These are phyloP conservation scores for Batillaria attramentaria DNA, from an alignment of 1,140 invertebrate genomes.

Conservation along the genomic window DNA sequence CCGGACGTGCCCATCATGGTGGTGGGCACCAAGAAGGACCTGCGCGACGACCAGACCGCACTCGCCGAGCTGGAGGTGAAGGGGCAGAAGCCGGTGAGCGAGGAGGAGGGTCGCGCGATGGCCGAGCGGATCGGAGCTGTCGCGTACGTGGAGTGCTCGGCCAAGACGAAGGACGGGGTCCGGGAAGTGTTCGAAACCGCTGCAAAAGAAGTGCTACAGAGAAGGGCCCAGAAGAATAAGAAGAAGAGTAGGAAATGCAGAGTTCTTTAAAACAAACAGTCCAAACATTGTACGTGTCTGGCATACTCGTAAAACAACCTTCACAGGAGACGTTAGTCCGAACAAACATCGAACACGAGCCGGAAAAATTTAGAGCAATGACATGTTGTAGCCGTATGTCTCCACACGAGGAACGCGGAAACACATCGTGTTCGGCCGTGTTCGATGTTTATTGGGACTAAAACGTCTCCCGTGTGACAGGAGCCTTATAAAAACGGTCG, in stretches of 20 bases:
- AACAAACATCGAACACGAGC: too few species aligned
- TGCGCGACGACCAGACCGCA: slow-evolving; percentile 96
- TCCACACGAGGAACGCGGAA: too few species aligned
- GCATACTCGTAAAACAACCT: too few species aligned
- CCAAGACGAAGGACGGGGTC: slow-evolving; percentile 99
- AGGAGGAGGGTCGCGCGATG: slow-evolving; percentile 96
- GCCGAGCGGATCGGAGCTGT: slow-evolving; percentile 99
- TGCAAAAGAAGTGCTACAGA: slow-evolving; percentile 96
- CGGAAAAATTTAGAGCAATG: too few species aligned
- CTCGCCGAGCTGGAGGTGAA: slow-evolving; percentile 97
- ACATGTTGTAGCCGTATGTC: too few species aligned
- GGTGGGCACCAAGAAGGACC: slow-evolving; percentile 74
- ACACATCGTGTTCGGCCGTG: too few species aligned
- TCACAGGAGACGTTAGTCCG: too few species aligned
- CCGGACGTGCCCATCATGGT: slow-evolving; percentile 72
- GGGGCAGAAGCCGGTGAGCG: slow-evolving; percentile 99
- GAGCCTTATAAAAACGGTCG: too few species aligned
- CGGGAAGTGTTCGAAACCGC: slow-evolving; percentile 99
- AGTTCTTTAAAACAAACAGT: slow-evolving; percentile 8
- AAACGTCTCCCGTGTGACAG: too few species aligned
- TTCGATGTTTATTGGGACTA: too few species aligned
- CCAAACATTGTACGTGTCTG: too few species aligned
- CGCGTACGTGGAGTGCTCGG: slow-evolving; percentile 99
- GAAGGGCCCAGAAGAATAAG: slow-evolving; percentile 66
- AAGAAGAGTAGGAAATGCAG: slow-evolving; percentile 19